These are phyloP conservation scores for Acleris cristana DNA, from an alignment of 2,888 invertebrate genomes.

Conservation along the genomic window DNA sequence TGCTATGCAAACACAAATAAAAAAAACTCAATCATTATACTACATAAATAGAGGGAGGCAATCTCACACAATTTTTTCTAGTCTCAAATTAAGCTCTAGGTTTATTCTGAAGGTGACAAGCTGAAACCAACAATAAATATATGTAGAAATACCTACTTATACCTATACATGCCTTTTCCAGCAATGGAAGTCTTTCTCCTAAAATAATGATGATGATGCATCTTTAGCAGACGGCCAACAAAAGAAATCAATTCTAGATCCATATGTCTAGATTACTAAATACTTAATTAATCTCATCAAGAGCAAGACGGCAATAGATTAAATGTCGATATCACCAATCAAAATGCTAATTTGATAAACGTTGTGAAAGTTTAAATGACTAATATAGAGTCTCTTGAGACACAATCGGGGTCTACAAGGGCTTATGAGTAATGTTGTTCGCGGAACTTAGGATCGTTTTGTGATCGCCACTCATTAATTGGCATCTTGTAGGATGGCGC, in stretches of 20 bases:
- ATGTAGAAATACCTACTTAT: no score
- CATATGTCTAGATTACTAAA: constrained; percentile 4
- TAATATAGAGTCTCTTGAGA: constrained; percentile 17
- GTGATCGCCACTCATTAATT: constrained; percentile 60
- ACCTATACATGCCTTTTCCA: no score
- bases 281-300: constrained; percentile 22
- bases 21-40: no score
- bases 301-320: constrained; percentile 17
- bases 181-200: no score
- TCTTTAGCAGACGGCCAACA: background rate
- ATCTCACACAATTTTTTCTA: no score
- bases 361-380: constrained; percentile 33
- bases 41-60: no score
- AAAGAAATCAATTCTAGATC: background rate
- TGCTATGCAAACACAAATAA: no score
- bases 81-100: no score
- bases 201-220: background rate
- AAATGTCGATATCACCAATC: constrained; percentile 26
- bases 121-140: no score
- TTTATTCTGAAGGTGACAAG: no score
- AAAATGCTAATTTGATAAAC: constrained; percentile 24
- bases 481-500: constrained; percentile 50
- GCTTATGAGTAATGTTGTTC: constrained; percentile 38
- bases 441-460: constrained; percentile 43
- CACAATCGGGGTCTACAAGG: constrained; percentile 29